Evolutionary conservation across 2,888 invertebrate genomes (phyloP), one percentile per base, ranked within the genome.

Genomic region (Glaucopsyche alexis): DNA sequence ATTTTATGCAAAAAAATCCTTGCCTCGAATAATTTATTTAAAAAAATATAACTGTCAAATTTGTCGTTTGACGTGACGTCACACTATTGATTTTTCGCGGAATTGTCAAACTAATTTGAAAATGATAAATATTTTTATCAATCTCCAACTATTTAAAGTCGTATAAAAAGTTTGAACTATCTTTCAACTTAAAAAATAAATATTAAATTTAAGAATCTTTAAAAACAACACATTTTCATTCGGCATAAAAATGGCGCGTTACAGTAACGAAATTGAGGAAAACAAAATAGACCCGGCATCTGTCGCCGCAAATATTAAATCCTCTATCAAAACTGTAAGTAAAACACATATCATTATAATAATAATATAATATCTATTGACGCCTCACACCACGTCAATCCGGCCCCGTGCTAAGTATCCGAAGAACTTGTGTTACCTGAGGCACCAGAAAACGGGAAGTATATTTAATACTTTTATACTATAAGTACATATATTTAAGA

Each of bases 251-350:
- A 78, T 79, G 78, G 79, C 78, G 67, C 76, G 77, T 38, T 67
- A 74, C 19, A 78, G 76, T 71, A 73, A 76, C 47, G 78, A 78
- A 73, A 75, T 52, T 19, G 83, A 85, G 66, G 86, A 86, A 50
- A 85, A 84, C 72, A 88, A 84, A 74, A 88, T 89, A 76, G 87
- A 90, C 72, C 89, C 89, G 7, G 80, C 88, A 9, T 84, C 87
- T 49, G 85, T 89, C 16, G 81, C 84, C n/a, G 80, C 85, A 7
- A 87, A 88, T 75, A 82, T 90, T 55, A 87, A 89, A 75, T 85
- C 80, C 75, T 81, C 84, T 38, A 79, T 90, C 45, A 90, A 90
- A 83, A 85, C 87, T 74, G 90, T 90, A 79, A 74, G 81, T 82
- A 9, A 55, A 6, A n/a, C n/a, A n/a, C n/a, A n/a, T n/a, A n/a